phyloP scores from a whole-genome alignment of 2,888 invertebrate genomes.

The Apodemia zela region DNA sequence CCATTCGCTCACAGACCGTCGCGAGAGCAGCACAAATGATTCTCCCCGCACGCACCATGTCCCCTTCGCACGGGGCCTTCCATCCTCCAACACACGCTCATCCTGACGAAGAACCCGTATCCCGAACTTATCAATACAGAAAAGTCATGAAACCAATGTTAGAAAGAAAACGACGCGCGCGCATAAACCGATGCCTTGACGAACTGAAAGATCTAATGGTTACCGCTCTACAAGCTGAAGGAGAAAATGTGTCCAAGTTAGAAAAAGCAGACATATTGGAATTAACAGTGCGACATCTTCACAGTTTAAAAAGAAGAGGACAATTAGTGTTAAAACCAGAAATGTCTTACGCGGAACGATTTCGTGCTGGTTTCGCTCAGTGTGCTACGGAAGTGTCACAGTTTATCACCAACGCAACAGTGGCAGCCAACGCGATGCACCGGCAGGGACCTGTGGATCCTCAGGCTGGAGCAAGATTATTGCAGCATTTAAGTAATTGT shows the following conservation, averaged over 20 bases:
- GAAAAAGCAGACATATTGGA: constrained; percentile 94
- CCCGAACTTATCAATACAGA: constrained; percentile 94
- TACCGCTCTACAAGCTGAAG: constrained; percentile 90
- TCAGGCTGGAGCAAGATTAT: constrained; percentile 89
- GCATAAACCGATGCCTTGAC: constrained; percentile 94
- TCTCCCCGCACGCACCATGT: constrained; percentile 73
- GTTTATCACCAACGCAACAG: constrained; percentile 79
- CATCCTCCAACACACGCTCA: constrained; percentile 68
- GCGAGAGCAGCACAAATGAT: constrained; percentile 73
- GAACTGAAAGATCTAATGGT: constrained; percentile 94
- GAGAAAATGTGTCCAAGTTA: constrained; percentile 92
- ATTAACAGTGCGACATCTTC: constrained; percentile 90
- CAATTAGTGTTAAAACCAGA: constrained; percentile 79
- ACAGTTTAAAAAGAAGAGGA: constrained; percentile 88
- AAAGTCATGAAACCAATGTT: constrained; percentile 96
- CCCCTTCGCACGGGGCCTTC: constrained; percentile 74
- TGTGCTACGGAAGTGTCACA: constrained; percentile 94
- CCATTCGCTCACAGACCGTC: constrained; percentile 70
- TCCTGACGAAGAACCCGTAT: constrained; percentile 83
- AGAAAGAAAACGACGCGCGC: constrained; percentile 91
- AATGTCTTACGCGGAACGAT: constrained; percentile 88
- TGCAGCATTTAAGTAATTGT: constrained; percentile 88
- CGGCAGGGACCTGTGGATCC: constrained; percentile 87
- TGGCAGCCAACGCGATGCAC: constrained; percentile 87
- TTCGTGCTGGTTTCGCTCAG: constrained; percentile 92